phyloP scores from a whole-genome alignment of 2,797 vertebrate species.

The Chanos chanos region DNA sequence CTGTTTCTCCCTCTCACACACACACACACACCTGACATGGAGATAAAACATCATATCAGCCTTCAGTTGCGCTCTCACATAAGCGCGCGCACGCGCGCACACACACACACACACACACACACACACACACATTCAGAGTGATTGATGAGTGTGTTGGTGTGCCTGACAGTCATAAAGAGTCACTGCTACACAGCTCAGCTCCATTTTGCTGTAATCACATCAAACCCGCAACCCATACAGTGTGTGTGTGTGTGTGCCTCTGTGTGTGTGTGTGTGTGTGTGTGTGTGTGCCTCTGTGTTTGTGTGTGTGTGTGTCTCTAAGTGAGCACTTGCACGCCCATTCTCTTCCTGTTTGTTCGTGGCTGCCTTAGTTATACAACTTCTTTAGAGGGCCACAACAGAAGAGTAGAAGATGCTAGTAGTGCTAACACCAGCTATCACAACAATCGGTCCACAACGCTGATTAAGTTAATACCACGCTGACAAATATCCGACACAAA shows the following conservation, averaged over 20 bases:
- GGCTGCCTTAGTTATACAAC: too few species aligned
- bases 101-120: neutral
- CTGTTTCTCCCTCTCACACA: too few species aligned
- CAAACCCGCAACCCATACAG: neutral
- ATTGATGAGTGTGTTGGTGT: slow-evolving; percentile 4
- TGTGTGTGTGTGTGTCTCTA: slow-evolving; percentile 16
- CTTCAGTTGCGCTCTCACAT: neutral
- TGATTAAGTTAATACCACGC: too few species aligned
- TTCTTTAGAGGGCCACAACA: too few species aligned
- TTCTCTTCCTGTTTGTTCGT: too few species aligned
- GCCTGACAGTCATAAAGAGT: slow-evolving; percentile 27
- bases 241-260: neutral
- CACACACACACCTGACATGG: too few species aligned
- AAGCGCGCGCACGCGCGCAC: neutral
- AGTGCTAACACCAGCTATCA: too few species aligned
- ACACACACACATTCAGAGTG: neutral
- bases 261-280: slow-evolving; percentile 1
- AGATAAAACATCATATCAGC: too few species aligned
- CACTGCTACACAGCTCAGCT: neutral
- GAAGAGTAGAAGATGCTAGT: too few species aligned
- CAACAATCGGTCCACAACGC: too few species aligned
- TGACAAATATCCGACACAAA: too few species aligned
- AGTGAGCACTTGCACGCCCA: slow-evolving; percentile 21
- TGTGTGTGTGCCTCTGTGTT: slow-evolving; percentile 15
- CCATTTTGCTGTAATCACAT: neutral